Evolutionary conservation across 2,888 invertebrate species (phyloP), one percentile per base, ranked within the genome.

Genomic region (Hydroisotoma schaefferi): DNA sequence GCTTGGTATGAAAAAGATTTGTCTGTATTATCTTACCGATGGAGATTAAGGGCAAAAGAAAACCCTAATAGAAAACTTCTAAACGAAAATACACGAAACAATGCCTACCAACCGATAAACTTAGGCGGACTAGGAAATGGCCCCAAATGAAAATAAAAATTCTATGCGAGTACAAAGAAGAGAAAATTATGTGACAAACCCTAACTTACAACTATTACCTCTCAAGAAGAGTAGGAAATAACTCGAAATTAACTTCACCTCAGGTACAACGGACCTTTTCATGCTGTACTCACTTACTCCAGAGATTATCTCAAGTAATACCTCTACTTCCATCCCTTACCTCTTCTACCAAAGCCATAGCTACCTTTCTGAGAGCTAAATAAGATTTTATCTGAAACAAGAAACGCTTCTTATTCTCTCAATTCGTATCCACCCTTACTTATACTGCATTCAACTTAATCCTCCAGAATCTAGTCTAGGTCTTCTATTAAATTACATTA

Each of bases 401-500:
- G 5, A 40, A 40, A 33, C 15, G 6, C 20, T 15, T 40, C 40
- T 20, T 20, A 40, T 40, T 18, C 40, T 18, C 40, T 18, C 40
- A 40, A 5, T 15, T 40, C 40, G n/a, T 15, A 10, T 20, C 40
- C 5, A 15, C n/a, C 40, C 20, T 20, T 33, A 15, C 20, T 40
- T 40, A 4, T 15, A 15, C 40, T 18, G 33, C n/a, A 40, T 15
- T 20, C 40, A 8, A 15, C 20, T 20, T 40, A 4, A 40, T 5
- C n/a, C 40, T 40, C 20, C n/a, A 40, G 5, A 40, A 40, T 20
- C n/a, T n/a, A n/a, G n/a, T 40, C 20, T 40, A 40, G n/a, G 40
- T 40, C 40, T 15, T 20, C 40, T 33, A 40, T 40, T 40, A 40
- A 40, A 40, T 40, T 40, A 40, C 40, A 40, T 5, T 40, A 40